Conservation (phyloP, 2,797 vertebrate genomes). For the Sarcophilus harrisii region DNA sequence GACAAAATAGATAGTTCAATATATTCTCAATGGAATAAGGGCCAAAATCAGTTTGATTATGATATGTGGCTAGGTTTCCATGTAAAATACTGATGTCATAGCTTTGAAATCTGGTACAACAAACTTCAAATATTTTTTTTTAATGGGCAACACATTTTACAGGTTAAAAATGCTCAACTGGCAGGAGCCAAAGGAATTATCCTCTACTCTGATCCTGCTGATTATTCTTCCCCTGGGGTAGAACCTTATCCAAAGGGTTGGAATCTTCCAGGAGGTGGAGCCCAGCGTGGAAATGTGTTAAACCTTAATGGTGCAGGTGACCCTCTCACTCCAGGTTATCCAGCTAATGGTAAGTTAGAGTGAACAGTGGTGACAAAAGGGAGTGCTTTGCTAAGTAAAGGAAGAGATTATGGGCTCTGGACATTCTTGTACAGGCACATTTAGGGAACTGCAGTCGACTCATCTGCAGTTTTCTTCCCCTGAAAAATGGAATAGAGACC, state of each 20-base stretch:
- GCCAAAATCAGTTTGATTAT: neutral
- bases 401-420: neutral
- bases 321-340: conserved; percentile 96
- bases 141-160: conserved; percentile 50
- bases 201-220: conserved; percentile 95
- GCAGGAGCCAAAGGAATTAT: conserved; percentile 94
- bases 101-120: neutral
- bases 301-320: conserved; percentile 96
- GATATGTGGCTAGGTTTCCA: neutral
- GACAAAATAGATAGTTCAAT: neutral
- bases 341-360: conserved; percentile 91
- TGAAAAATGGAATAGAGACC: conserved; percentile 2
- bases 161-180: conserved; percentile 95
- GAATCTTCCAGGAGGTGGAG: conserved; percentile 94
- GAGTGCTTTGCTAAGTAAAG: neutral
- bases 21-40: neutral
- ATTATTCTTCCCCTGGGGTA: conserved; percentile 91
- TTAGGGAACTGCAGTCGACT: neutral
- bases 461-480: conserved; percentile 11
- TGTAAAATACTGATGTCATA: neutral
- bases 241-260: conserved; percentile 93
- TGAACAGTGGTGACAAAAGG: neutral
- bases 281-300: conserved; percentile 95
- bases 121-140: neutral
- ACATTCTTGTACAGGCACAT: neutral